Base-by-base conservation (phyloP, 2,797 vertebrate genomes). In the Myotis vivesi region DNA sequence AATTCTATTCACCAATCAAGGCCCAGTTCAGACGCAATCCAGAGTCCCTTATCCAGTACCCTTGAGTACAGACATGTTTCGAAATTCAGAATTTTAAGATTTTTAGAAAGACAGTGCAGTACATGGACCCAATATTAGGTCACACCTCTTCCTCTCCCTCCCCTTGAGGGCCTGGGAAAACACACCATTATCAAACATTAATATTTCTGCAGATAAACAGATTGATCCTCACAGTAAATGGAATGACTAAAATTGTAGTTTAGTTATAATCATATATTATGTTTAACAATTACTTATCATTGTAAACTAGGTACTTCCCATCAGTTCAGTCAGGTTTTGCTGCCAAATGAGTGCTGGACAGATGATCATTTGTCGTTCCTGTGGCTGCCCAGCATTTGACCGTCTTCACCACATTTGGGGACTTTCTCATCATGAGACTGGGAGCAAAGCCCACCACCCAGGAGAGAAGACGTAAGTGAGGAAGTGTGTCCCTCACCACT, bases 71-170 rank as follows among this genome's bases (percentile, higher is more conserved):
- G 8, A 79, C 30, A 17, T 30, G 46, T 55, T 94, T 51, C 44
- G 4, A 92, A 88, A 77, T 66, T 10, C 64, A 68, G 59, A 69
- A 94, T 94, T 85, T 85, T 88, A 76, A 68, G 23, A 62, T 59
- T 69, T 87, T 75, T 33, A 66, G 59, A 85, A 92, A 95, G 23
- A n/a, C 64, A 68, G 17, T 28, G 28, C 12, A 72, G 59, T 87
- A 33, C 8, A 19, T 9, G 28, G n/a, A 51, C 57, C n/a, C 17
- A 36, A 33, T 75, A 59, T 38, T 81, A 79, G 13, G 15, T 69
- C 73, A 80, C 2, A 30, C 19, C 10, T 79, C 6, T 83, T 66
- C 13, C 36, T 44, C 28, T 28, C 6, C 41, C 16, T 46, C n/a
- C n/a, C 75, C 33, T 16, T 3, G 0, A 85, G 1, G 30, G n/a